A percentile compares a stretch with the other conserved stretches of the same genome.
phyloP scores from a whole-genome alignment of 2,797 vertebrate genomes.

The Pipistrellus kuhlii region DNA sequence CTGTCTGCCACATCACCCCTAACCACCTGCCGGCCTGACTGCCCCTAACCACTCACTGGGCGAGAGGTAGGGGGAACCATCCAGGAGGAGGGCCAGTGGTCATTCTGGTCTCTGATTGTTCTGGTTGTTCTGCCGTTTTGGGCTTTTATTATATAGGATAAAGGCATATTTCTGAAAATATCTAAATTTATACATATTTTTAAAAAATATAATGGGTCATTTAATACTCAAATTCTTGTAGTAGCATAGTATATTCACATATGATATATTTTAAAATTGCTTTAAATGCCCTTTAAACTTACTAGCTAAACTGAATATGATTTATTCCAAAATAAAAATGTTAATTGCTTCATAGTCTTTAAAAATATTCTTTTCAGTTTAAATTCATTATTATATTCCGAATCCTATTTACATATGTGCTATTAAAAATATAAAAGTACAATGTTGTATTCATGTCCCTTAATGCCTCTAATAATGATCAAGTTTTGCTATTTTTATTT shows the following conservation, averaged over 20 bases:
- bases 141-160: background rate
- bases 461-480: background rate
- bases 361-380: background rate
- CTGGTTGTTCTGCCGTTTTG: no score
- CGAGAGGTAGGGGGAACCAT: no score
- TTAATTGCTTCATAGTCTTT: background rate
- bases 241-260: background rate
- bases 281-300: background rate
- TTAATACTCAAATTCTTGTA: background rate
- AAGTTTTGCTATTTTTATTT: background rate
- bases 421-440: constrained; percentile 6
- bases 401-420: background rate
- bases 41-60: no score
- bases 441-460: background rate
- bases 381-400: background rate
- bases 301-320: background rate
- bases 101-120: no score
- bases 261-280: background rate
- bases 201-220: background rate
- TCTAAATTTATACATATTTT: background rate
- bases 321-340: constrained; percentile 45
- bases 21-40: no score
- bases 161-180: background rate
- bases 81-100: no score
- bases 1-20: no score